Percentiles rank a stretch among this genome's conserved stretches.
These are phyloP conservation scores for Melanerpes formicivorus DNA, from an alignment of 2,113 vertebrate species.

Conservation along the genomic window DNA sequence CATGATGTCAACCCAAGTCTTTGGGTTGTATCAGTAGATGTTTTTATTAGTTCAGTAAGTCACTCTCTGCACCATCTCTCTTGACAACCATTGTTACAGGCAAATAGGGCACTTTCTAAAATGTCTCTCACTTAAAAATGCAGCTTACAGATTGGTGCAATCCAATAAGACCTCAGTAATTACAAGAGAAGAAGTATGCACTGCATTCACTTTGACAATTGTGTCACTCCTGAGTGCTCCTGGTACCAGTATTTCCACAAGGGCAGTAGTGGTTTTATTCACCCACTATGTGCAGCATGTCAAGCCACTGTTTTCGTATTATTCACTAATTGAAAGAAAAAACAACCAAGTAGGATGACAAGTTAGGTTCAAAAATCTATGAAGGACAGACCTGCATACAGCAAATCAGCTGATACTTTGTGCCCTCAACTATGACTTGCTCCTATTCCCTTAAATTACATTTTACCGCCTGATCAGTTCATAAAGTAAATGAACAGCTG, in stretches of 20 bases:
- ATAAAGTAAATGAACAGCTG: slow-evolving; percentile 63
- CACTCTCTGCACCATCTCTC: neutral
- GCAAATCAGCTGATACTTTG: neutral
- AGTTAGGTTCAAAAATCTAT: slow-evolving; percentile 10
- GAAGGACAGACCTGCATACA: slow-evolving; percentile 14
- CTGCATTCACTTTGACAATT: neutral
- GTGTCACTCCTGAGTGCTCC: neutral
- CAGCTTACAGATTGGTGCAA: neutral
- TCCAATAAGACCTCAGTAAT: fast-evolving
- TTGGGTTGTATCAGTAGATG: neutral
- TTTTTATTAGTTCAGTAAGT: neutral
- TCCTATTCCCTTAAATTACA: slow-evolving; percentile 32
- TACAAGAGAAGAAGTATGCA: neutral
- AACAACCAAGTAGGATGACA: neutral
- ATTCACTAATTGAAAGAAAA: neutral
- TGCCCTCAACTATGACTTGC: slow-evolving; percentile 27
- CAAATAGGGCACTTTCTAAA: neutral
- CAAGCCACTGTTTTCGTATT: neutral
- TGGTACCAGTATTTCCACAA: neutral
- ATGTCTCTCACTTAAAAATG: neutral
- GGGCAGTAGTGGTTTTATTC: neutral
- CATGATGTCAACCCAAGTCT: slow-evolving; percentile 15
- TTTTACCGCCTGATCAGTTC: slow-evolving; percentile 13
- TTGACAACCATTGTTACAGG: neutral
- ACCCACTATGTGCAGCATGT: neutral